Percentiles rank a stretch among this genome's conserved stretches.
These are phyloP conservation scores for Oscheius sp. DNA, from an alignment of 2,888 invertebrate species.

Conservation along the genomic window DNA sequence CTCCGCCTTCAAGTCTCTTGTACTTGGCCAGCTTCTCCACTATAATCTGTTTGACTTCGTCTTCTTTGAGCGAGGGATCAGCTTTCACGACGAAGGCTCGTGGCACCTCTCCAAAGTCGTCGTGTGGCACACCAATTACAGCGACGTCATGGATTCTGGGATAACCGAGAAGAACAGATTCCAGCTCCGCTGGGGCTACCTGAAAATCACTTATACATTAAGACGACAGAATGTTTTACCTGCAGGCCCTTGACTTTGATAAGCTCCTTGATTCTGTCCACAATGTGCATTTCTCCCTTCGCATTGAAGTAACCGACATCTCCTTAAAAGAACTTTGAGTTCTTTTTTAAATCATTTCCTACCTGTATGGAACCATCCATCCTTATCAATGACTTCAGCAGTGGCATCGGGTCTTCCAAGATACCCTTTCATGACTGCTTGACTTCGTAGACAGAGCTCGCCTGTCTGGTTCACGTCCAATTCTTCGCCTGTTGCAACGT, in stretches of 20 bases:
- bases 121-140: slow-evolving; percentile 79
- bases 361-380: slow-evolving; percentile 50
- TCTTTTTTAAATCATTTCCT: not conserved
- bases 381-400: slow-evolving; percentile 28
- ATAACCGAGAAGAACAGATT: slow-evolving; percentile 83
- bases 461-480: slow-evolving; percentile 38
- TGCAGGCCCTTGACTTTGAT: slow-evolving; percentile 70
- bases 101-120: slow-evolving; percentile 48
- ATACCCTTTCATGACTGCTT: slow-evolving; percentile 55
- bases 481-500: slow-evolving; percentile 30
- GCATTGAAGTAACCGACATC: slow-evolving; percentile 57
- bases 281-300: slow-evolving; percentile 61
- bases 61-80: slow-evolving; percentile 40
- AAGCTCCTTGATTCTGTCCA: slow-evolving; percentile 69
- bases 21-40: slow-evolving; percentile 81
- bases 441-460: slow-evolving; percentile 53
- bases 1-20: slow-evolving; percentile 82
- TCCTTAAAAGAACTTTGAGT: slow-evolving; percentile 55
- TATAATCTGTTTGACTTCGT: slow-evolving; percentile 49
- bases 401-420: slow-evolving; percentile 40
- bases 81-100: slow-evolving; percentile 52
- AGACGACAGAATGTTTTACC: slow-evolving; percentile 38
- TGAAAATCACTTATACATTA: slow-evolving; percentile 9
- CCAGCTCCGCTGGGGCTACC: slow-evolving; percentile 89
- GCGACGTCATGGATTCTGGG: slow-evolving; percentile 83